Percentiles rank a stretch among this genome's conserved stretches.
Conservation (phyloP, 1,140 invertebrate genomes). For the Nebria ingens region DNA sequence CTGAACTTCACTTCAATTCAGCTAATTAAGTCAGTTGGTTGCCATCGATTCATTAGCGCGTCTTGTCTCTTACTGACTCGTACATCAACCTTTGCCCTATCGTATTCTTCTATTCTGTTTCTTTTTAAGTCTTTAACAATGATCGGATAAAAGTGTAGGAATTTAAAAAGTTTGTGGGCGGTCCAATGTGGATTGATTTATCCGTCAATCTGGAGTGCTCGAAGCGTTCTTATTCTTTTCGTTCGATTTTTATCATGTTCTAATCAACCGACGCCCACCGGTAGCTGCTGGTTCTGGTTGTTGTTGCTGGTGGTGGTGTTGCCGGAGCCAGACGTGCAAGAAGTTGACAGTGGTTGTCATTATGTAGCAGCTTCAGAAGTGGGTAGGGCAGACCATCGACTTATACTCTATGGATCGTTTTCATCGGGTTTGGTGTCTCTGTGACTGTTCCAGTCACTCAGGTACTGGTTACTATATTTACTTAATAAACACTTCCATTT, state of each 20-base stretch:
- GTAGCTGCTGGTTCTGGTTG: no score
- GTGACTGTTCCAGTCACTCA: not conserved
- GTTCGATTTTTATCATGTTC: conserved; percentile 8
- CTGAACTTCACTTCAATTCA: no score
- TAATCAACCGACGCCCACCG: conserved; percentile 8
- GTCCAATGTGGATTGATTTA: conserved; percentile 4
- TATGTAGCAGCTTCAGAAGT: not conserved
- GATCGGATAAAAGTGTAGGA: conserved; percentile 8
- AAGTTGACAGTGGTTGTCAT: conserved; percentile 7
- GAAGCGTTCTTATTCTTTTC: conserved; percentile 7
- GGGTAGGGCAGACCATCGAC: not conserved
- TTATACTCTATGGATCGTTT: not conserved
- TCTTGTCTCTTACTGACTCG: not conserved
- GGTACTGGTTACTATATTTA: not conserved
- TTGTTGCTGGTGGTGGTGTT: no score
- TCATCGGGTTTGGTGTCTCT: not conserved
- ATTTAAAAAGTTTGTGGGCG: conserved; percentile 9
- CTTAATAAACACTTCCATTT: no score
- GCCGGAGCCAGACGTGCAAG: conserved; percentile 5
- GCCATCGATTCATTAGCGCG: not conserved
- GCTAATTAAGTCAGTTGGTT: not conserved
- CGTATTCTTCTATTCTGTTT: not conserved
- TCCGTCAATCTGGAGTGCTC: conserved; percentile 7
- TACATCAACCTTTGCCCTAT: conserved; percentile 8
- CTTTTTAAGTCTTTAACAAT: not conserved